Base-by-base conservation (phyloP, 2,888 invertebrate genomes). In the Coenonympha arcania region DNA sequence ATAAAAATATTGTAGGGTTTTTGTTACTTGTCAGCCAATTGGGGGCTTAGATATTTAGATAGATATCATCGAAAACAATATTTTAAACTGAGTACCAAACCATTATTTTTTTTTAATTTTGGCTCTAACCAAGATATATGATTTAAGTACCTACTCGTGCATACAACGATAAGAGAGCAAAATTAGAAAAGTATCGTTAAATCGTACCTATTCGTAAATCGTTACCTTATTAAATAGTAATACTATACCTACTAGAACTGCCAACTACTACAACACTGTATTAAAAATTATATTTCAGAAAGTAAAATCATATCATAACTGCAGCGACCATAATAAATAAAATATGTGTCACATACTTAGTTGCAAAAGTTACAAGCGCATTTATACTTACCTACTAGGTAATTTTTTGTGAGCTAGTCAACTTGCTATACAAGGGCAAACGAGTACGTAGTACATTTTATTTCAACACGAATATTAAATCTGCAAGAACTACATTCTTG, bases 401-500 rank as follows among this genome's bases (percentile, higher is more conserved):
- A n/a, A n/a, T n/a, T 48, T 48, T 26, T 40, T 41, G 34, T 34
- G 9, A 33, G 41, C 34, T 36, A 36, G 34, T 44, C 44, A 34
- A 44, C 44, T 34, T 24, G 18, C 44, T 34, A 16, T 34, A 26
- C 18, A 48, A 42, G 26, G 42, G 13, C 19, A 42, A 42, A 13
- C 37, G 16, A 30, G 39, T 36, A 18, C 6, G 9, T 5, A 22
- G 31, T 28, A 44, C 39, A 39, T 37, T 42, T n/a, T 31, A 48
- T 43, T 68, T 63, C 66, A 64, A 64, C 64, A 66, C 65, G 66
- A 68, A 67, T 61, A 64, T 65, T 67, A 73, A 81, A 82, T 83
- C 81, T 73, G 69, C 75, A 73, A 73, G 63, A 68, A 66, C 70
- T 66, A 66, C 81, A 80, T 83, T 78, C 82, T 72, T 72, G 74